These are phyloP conservation scores for Pseudochirops cupreus DNA, from an alignment of 2,797 vertebrate genomes.

Conservation along the genomic window DNA sequence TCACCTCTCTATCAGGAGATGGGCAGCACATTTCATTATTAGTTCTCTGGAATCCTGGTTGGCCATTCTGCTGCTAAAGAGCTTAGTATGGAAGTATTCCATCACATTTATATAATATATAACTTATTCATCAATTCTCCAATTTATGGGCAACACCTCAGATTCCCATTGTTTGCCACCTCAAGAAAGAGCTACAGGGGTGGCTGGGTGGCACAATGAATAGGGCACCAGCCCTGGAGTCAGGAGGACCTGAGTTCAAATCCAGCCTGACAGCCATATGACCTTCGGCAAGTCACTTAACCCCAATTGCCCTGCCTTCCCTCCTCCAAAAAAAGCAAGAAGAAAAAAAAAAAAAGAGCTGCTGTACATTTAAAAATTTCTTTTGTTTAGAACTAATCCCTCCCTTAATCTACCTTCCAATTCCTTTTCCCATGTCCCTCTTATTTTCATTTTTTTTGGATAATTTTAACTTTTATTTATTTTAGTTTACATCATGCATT, in stretches of 20 bases:
- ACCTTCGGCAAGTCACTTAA: too few relatives aligned
- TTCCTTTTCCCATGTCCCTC: not conserved
- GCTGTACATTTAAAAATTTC: not conserved
- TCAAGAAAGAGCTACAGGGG: not conserved
- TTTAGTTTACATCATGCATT: too few relatives aligned
- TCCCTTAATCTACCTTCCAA: not conserved
- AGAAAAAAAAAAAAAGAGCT: not conserved
- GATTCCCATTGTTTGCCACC: not conserved
- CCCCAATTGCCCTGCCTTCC: too few relatives aligned
- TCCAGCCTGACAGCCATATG: too few relatives aligned
- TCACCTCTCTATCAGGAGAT: not conserved
- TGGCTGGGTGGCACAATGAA: too few relatives aligned
- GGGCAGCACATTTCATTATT: not conserved
- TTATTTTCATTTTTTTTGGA: too few relatives aligned
- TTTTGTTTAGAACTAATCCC: not conserved
- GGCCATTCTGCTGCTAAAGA: not conserved
- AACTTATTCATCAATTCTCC: not conserved
- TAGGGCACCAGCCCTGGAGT: too few relatives aligned
- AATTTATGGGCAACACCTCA: not conserved
- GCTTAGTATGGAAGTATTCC: not conserved
- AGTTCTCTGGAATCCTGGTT: not conserved
- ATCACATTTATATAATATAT: not conserved
- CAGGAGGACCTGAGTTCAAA: too few relatives aligned
- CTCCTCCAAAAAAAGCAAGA: too few relatives aligned
- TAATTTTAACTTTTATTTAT: too few relatives aligned